Conservation (phyloP, 1,140 invertebrate genomes). For the Popillia japonica region DNA sequence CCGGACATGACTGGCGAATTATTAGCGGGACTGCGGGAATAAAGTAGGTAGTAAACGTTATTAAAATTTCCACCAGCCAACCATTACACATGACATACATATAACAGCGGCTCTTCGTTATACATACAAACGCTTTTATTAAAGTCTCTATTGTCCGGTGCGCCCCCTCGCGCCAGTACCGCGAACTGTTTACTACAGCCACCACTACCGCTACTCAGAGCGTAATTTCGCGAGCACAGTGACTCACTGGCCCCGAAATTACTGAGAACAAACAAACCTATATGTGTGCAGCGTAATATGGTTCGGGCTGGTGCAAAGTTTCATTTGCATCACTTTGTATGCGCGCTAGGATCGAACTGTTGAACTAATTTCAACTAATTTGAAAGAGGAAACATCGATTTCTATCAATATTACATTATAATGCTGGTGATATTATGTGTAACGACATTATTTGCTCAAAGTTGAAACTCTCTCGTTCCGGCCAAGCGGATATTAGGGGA, state of each 20-base stretch:
- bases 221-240: background rate
- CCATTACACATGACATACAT: constrained; percentile 10
- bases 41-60: background rate
- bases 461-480: too few species aligned
- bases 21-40: background rate
- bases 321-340: background rate
- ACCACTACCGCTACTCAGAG: background rate
- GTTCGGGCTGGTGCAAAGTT: background rate
- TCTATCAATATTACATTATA: too few species aligned
- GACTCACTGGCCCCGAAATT: background rate
- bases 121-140: constrained; percentile 7
- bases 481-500: too few species aligned
- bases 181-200: background rate
- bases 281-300: too few species aligned
- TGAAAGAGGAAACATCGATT: background rate
- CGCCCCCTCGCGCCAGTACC: background rate
- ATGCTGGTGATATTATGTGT: too few species aligned
- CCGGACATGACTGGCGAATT: background rate
- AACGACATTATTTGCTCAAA: too few species aligned
- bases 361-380: background rate
- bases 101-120: background rate
- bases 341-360: background rate
- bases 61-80: background rate
- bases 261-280: constrained; percentile 2
- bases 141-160: constrained; percentile 5